A percentile compares a stretch with the other conserved stretches of the same genome.
phyloP scores from a whole-genome alignment of 1,140 invertebrate species.

The Drosophila lowei region DNA sequence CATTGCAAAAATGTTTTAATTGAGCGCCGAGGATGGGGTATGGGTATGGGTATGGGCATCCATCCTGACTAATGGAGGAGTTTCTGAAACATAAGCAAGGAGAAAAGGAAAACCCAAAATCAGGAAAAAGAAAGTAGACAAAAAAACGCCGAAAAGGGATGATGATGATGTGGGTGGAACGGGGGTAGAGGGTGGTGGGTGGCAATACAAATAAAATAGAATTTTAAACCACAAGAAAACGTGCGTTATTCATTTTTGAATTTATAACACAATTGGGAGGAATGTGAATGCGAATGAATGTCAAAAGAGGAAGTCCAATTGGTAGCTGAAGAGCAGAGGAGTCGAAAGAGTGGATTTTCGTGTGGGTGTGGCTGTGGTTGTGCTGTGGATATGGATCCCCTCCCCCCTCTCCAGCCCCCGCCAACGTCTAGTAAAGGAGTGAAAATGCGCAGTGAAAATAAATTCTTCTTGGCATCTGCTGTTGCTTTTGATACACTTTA shows the following conservation, averaged over 20 bases:
- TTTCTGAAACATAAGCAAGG: too few relatives aligned
- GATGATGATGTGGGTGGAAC: too few relatives aligned
- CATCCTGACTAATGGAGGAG: background rate
- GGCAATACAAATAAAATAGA: slow-evolving; percentile 76
- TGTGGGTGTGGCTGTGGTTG: too few relatives aligned
- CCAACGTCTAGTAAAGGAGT: slow-evolving; percentile 48
- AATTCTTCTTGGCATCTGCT: slow-evolving; percentile 41
- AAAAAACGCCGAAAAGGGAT: background rate
- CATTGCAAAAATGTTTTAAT: slow-evolving; percentile 51
- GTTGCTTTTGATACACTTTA: slow-evolving; percentile 2
- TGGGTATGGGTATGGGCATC: too few relatives aligned
- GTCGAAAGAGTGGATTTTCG: background rate
- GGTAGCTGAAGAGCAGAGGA: background rate
- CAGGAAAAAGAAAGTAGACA: slow-evolving; percentile 18
- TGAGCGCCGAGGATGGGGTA: slow-evolving; percentile 10
- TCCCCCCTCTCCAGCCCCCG: too few relatives aligned
- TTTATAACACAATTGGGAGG: slow-evolving; percentile 80
- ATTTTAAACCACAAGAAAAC: slow-evolving; percentile 77
- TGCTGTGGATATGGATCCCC: too few relatives aligned
- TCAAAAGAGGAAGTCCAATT: slow-evolving; percentile 31
- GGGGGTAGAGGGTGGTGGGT: background rate
- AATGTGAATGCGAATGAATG: slow-evolving; percentile 61
- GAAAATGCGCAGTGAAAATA: slow-evolving; percentile 52
- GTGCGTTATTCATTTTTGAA: slow-evolving; percentile 81
- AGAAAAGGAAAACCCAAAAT: slow-evolving; percentile 7